Conservation (phyloP, 1,140 invertebrate species). For the Caenorhabditis briggsae region DNA sequence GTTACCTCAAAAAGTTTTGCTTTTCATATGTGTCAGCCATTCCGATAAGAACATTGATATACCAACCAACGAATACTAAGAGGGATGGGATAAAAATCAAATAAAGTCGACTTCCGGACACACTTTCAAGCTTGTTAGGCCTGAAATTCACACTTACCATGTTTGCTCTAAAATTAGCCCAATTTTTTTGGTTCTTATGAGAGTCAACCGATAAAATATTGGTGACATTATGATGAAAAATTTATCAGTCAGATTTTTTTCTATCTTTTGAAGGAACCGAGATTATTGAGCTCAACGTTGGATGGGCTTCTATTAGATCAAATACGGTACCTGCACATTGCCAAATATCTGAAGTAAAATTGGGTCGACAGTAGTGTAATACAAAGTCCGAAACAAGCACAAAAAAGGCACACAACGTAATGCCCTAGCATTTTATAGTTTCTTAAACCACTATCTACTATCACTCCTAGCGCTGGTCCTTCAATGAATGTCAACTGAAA, state of each 20-base stretch:
- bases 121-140: background rate
- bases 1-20: background rate
- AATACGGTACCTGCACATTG: background rate
- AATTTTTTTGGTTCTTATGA: too few relatives aligned
- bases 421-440: background rate
- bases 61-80: background rate
- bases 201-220: too few relatives aligned
- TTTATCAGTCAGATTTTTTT: too few relatives aligned
- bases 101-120: background rate
- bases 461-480: background rate
- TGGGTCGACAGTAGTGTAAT: background rate
- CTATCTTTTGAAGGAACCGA: too few relatives aligned
- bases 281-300: too few relatives aligned
- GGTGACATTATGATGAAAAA: too few relatives aligned
- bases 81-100: background rate
- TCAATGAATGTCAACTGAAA: background rate
- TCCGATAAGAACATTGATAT: background rate
- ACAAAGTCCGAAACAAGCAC: conserved; percentile 6
- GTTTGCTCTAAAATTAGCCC: too few relatives aligned
- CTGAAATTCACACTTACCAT: too few relatives aligned
- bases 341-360: conserved; percentile 14
- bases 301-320: too few relatives aligned
- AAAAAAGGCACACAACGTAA: background rate
- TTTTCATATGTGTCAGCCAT: background rate
- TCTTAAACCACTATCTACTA: background rate